Conservation (phyloP, 2,888 invertebrate species). For the Neria commutata region DNA sequence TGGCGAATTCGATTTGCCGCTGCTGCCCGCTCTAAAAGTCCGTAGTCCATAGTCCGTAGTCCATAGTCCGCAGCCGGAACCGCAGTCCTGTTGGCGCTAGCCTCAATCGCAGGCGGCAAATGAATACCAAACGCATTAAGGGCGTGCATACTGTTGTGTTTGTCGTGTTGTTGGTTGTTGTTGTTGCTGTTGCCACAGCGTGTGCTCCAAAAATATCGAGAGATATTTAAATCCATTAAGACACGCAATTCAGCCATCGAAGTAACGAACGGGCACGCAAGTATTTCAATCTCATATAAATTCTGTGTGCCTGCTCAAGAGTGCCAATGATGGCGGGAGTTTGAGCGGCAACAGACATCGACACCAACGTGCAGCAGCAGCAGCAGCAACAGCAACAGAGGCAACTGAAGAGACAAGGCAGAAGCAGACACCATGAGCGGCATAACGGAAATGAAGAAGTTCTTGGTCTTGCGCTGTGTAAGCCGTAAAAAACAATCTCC, state of each 20-base stretch:
- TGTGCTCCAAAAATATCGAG: conserved; percentile 8
- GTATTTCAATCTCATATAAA: conserved; percentile 25
- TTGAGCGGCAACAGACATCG: no score
- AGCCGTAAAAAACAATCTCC: no score
- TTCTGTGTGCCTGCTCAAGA: conserved; percentile 6
- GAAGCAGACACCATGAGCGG: no score
- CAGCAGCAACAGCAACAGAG: no score
- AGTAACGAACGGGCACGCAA: conserved; percentile 4
- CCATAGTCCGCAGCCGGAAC: neutral
- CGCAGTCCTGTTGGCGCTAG: neutral
- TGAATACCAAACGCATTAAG: conserved; percentile 10
- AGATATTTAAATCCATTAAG: conserved; percentile 26
- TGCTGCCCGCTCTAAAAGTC: no score
- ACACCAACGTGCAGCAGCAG: no score
- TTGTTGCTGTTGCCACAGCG: neutral
- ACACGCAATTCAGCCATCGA: neutral
- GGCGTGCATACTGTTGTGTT: neutral
- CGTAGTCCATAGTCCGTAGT: no score
- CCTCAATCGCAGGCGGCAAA: conserved; percentile 9
- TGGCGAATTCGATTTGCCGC: conserved; percentile 49
- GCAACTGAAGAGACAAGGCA: no score
- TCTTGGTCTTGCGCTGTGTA: no score
- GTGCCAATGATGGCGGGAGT: no score
- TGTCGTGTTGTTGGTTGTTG: no score
- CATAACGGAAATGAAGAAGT: no score